Conservation (phyloP, 92 coral and sea anemone species). For the Meandrina meandrites region DNA sequence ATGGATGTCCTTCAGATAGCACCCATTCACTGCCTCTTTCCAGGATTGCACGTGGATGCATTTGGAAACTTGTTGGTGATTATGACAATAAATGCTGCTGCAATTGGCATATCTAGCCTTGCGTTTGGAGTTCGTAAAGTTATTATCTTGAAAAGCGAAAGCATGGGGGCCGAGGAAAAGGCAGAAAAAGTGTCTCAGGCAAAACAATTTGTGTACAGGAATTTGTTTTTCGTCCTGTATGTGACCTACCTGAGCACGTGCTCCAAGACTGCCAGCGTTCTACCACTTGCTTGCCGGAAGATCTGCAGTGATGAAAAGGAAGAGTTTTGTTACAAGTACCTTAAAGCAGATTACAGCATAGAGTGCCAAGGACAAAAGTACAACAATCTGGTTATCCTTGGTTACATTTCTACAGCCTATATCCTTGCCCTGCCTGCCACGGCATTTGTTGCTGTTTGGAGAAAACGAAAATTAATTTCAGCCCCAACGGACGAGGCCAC, state of each 20-base stretch:
- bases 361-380: slow-evolving; percentile 1
- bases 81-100: slow-evolving; percentile 14
- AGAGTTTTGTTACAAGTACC: background rate
- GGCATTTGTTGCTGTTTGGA: background rate
- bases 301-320: slow-evolving; percentile 8
- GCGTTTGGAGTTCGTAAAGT: slow-evolving; percentile 9
- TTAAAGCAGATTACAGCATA: slow-evolving; percentile 4
- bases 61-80: slow-evolving; percentile 1
- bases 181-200: background rate
- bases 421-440: background rate
- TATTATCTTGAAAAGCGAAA: background rate
- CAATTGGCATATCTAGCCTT: slow-evolving; percentile 1
- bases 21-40: slow-evolving; percentile 24
- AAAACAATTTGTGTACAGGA: slow-evolving; percentile 6
- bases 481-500: background rate
- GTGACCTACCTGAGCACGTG: slow-evolving; percentile 29
- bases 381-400: background rate
- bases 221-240: slow-evolving; percentile 18
- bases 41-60: slow-evolving; percentile 15
- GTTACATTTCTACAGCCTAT: background rate
- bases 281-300: slow-evolving; percentile 33
- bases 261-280: slow-evolving; percentile 3
- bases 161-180: background rate
- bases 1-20: slow-evolving; percentile 34
- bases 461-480: background rate